Percentiles rank a stretch among this genome's conserved stretches.
These are phyloP conservation scores for Calliopsis andreniformis DNA, from an alignment of 1,140 invertebrate genomes.

Conservation along the genomic window DNA sequence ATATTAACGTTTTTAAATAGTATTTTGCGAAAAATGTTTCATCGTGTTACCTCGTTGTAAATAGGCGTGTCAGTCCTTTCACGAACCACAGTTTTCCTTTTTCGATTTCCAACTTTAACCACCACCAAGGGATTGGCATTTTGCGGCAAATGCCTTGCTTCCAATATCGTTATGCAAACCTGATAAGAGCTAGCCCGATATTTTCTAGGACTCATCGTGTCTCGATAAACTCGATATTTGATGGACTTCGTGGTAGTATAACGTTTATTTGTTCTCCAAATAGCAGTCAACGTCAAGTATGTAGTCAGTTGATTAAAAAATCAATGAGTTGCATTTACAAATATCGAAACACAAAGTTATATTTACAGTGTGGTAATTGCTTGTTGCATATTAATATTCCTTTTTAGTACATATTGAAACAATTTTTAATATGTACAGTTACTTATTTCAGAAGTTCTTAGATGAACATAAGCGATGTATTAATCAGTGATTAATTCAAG, in stretches of 20 bases:
- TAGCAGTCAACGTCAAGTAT: not conserved
- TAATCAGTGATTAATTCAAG: too few relatives aligned
- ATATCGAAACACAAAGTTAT: too few relatives aligned
- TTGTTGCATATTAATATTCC: too few relatives aligned
- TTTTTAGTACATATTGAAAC: too few relatives aligned
- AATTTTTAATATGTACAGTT: too few relatives aligned
- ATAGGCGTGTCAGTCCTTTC: constrained; percentile 83
- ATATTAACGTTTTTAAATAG: constrained; percentile 46
- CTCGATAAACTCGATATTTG: constrained; percentile 37
- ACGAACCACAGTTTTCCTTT: constrained; percentile 80
- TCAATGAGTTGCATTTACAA: too few relatives aligned
- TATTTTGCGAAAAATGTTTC: not conserved
- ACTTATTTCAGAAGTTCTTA: too few relatives aligned
- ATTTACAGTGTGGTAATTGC: too few relatives aligned
- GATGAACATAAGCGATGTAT: too few relatives aligned
- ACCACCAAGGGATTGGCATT: constrained; percentile 83
- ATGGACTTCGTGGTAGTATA: constrained; percentile 30
- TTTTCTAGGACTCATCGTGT: constrained; percentile 51
- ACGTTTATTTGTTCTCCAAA: constrained; percentile 28
- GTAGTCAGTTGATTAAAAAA: too few relatives aligned
- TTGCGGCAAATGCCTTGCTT: constrained; percentile 80
- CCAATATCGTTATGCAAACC: constrained; percentile 81
- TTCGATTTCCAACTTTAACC: constrained; percentile 82
- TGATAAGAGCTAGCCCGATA: constrained; percentile 71
- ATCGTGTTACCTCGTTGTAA: constrained; percentile 83